Conservation (phyloP, 2,797 vertebrate species). For the Argyrosomus regius region DNA sequence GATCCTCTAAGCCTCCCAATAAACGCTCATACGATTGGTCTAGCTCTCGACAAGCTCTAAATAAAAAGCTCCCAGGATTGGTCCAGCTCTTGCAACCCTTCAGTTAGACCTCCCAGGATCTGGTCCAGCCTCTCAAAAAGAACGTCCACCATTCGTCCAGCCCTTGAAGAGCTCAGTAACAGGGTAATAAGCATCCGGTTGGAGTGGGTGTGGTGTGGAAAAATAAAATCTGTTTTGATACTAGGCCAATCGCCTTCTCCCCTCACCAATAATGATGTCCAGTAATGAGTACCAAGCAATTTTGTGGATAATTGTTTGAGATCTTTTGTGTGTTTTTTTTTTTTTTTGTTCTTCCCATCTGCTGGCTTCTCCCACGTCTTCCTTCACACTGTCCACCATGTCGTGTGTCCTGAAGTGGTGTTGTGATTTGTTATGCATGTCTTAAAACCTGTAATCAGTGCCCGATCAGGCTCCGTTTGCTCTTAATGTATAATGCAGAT, state of each 20-base stretch:
- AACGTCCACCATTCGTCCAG: constrained; percentile 86
- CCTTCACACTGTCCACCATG: constrained; percentile 21
- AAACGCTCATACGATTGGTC: constrained; percentile 14
- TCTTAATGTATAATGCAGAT: background rate
- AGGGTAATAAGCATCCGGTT: constrained; percentile 94
- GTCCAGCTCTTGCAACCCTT: constrained; percentile 51
- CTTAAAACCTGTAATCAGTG: constrained; percentile 47
- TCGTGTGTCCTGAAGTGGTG: constrained; percentile 79
- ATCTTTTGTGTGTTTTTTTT: constrained; percentile 43
- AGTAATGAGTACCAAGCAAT: constrained; percentile 87
- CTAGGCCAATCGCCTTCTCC: constrained; percentile 80
- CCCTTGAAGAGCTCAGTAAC: constrained; percentile 89
- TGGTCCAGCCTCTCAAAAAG: constrained; percentile 82
- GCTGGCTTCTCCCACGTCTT: constrained; percentile 54
- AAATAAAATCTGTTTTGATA: constrained; percentile 64
- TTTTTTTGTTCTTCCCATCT: constrained; percentile 60
- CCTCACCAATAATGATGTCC: constrained; percentile 69
- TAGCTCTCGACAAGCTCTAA: background rate
- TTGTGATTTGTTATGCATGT: constrained; percentile 88
- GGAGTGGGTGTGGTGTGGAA: constrained; percentile 93
- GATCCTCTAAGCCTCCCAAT: background rate
- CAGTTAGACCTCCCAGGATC: constrained; percentile 86
- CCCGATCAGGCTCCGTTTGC: constrained; percentile 22
- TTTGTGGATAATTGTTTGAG: constrained; percentile 85
- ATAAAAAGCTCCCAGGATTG: constrained; percentile 50